Base-by-base conservation (phyloP, 92 coral and sea anemone genomes). In the Palythoa heliodiscus region DNA sequence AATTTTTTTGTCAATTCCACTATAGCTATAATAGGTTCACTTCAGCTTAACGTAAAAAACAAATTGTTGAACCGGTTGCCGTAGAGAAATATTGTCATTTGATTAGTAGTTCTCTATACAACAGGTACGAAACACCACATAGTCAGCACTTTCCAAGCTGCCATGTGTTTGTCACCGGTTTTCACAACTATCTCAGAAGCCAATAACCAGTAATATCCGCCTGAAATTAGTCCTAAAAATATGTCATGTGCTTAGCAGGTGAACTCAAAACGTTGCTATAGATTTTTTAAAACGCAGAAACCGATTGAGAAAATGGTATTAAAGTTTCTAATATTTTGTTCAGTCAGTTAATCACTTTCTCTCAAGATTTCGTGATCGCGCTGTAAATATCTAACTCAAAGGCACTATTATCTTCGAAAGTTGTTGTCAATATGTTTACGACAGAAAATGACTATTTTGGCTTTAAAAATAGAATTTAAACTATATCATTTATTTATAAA, bases 161-260 rank as follows among this genome's bases (percentile, higher is more conserved):
- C 37, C 76, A 71, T 17, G 52, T 39, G 76, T 71, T 71, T 25
- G 16, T 71, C 76, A 38, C 76, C 20, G 13, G 76, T 38, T 71
- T 38, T 37, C 14, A 16, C 9, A 50, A 20, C 76, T 17, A 71
- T 39, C 20, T 71, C 10, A 47, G 19, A 40, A 38, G 11, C 50
- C 76, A 71, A 71, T 71, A 35, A 58, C 19, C 17, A 58, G 5
- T 15, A 43, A 58, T 71, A 71, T 71, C 76, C 20, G 22, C 50
- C 43, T 15, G 76, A 19, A 15, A 71, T 23, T 22, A 35, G 11
- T 14, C 19, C 64, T 14, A 14, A 58, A 58, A 58, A 11, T 58
- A 58, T 58, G 64, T 58, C 64, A 58, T 19, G 20, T 58, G 64
- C 17, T 15, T 58, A 14, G 20, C 64, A 58, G 20, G 17, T 58